These are phyloP conservation scores for Balaeniceps rex DNA, from an alignment of 2,113 vertebrate species.

Conservation along the genomic window DNA sequence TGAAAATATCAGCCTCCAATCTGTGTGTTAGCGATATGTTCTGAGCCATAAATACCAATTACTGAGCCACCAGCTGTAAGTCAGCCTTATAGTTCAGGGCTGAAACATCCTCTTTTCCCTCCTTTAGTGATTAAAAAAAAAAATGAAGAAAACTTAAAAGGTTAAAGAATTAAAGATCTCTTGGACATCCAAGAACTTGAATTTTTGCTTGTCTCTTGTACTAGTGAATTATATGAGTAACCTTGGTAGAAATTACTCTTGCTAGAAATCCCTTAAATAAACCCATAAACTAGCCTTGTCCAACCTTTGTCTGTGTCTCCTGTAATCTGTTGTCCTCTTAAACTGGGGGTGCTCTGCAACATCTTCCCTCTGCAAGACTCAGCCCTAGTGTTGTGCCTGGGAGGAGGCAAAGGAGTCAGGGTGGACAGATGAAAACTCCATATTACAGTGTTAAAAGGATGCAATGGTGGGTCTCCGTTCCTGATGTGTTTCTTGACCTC, in stretches of 20 bases:
- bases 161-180: not conserved
- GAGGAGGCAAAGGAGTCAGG: not conserved
- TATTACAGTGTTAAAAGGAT: not conserved
- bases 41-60: constrained; percentile 27
- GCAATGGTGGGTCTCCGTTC: not conserved
- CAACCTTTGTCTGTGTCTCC: not conserved
- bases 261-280: not conserved
- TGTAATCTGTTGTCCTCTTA: not conserved
- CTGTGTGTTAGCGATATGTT: not conserved
- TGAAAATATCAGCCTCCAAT: not conserved
- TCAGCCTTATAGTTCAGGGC: not conserved
- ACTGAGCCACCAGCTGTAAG: not conserved
- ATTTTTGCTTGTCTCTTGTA: not conserved
- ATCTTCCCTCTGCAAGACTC: not conserved
- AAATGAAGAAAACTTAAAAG: not conserved
- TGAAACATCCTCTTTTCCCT: not conserved
- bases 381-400: not conserved
- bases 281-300: not conserved
- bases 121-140: not conserved
- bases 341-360: not conserved
- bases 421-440: not conserved
- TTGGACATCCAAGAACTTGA: not conserved
- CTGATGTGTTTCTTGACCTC: not conserved
- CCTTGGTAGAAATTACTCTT: not conserved
- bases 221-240: not conserved